Base-by-base conservation (phyloP, 2,797 vertebrate species). In the Okamejei kenojei region DNA sequence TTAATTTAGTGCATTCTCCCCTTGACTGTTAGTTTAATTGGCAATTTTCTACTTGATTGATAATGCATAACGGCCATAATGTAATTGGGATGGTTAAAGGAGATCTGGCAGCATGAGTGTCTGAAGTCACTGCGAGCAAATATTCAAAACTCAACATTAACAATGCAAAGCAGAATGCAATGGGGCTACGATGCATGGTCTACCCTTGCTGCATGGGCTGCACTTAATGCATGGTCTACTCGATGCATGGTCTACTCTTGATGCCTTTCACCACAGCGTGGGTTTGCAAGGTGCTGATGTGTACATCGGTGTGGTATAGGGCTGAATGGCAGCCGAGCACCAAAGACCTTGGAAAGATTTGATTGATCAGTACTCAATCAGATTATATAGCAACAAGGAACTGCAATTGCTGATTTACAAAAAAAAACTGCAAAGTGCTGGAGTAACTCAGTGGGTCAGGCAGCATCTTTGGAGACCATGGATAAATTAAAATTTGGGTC, bases 1-100 rank as follows among this genome's bases (percentile, higher is more conserved):
- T 88, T 35, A 68, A 35, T 88, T 88, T 88, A 88, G 35, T 88
- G 63, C 84, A 68, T 88, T 88, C 84, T 88, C 84, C 84, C n/a
- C 84, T 88, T 88, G 68, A 88, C 35, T 68, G 84, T 23, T 35
- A n/a, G 84, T 7, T 68, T 68, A 68, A 88, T 35, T 88, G 84
- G 63, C 63, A 65, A 88, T 68, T 88, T 88, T 88, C 63, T 35
- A 35, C n/a, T 88, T 88, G 84, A 88, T 88, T 32, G 32, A 68
- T 88, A 88, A 68, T 32, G 61, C 84, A 88, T 1, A 88, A 65
- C 61, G 7, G n/a, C 63, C 1, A 63, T 65, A 63, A 68, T 88
- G n/a, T 88, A 23, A 88, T 88, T 88, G 84, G 65, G 32, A 88
- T 68, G 65, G 84, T 68, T 88, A 68, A 88, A 88, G n/a, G 58